Evolutionary conservation across 2,797 vertebrate species (phyloP), one percentile per base, ranked within the genome.

Genomic region (Parotocinclus haroldoi): DNA sequence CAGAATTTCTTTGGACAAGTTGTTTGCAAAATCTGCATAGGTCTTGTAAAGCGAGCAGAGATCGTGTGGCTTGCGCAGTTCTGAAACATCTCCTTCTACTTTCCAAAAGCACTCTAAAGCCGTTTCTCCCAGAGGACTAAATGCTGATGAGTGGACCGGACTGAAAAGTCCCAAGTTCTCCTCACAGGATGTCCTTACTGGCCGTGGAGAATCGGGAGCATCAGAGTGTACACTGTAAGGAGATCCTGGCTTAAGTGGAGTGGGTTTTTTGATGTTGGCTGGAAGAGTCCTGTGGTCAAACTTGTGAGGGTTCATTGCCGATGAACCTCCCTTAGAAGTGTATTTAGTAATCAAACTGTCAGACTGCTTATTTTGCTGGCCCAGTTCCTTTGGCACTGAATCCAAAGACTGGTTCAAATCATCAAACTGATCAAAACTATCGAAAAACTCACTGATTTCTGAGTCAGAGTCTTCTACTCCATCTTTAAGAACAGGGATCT

Each of bases 381-480:
- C 84, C 42, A 83, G 72, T 76, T 88, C 86, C 51, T 81, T 84
- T 44, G 76, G 68, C 54, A 76, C 68, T 16, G 78, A 80, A 76
- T 94, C 92, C 76, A 89, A 78, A 71, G 85, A 84, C 80, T 93
- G 87, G 10, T 96, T 94, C 56, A 94, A 80, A 56, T 98, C 96
- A 82, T 98, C 96, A 66, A 99, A 96, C 67, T 93, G 95, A 88
- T 99, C 97, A 83, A 99, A 99, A 77, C 97, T 99, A 85, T 99
- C 97, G 77, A 99, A 99, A 88, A 99, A 99, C 78, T 99, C 96
- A 81, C 97, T 96, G 36, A 99, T 90, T 91, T 99, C 97, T 7
- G 97, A 99, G 81, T 99, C 97, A 7, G 96, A 99, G 86, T 98
- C 96, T 78, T 99, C 97, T 59, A 99, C 87, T 51, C 90, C 92